Evolutionary conservation across 2,797 vertebrate genomes (phyloP).

Genomic region (Erithacus rubecula): DNA sequence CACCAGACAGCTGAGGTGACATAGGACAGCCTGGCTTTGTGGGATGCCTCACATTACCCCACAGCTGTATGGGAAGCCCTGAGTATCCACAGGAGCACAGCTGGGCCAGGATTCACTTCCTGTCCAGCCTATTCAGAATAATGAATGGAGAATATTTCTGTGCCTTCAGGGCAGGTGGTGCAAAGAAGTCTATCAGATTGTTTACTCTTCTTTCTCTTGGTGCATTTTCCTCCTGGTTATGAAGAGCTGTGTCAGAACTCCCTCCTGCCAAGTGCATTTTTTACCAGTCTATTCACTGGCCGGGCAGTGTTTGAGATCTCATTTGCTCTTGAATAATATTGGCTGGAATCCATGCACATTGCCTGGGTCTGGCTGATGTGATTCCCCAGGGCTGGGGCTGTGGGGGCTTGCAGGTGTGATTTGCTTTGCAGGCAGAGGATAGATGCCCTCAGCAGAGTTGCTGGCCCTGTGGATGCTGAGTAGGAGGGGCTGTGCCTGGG

Average conservation of each 20-base stretch:
- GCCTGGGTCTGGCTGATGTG: background rate
- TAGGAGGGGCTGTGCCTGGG: background rate
- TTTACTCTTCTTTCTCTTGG: background rate
- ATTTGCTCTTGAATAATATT: background rate
- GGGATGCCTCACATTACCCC: background rate
- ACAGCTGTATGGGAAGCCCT: background rate
- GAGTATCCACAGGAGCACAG: background rate
- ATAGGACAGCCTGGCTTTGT: background rate
- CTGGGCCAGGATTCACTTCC: background rate
- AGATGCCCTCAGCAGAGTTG: background rate
- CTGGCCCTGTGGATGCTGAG: background rate
- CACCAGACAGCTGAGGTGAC: background rate
- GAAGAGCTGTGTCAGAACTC: conserved; percentile 5
- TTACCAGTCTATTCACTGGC: background rate
- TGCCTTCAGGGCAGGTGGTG: background rate
- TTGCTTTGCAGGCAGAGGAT: conserved; percentile 23
- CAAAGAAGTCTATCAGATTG: background rate
- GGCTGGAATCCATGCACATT: background rate
- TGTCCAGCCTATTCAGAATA: background rate
- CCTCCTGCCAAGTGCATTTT: background rate
- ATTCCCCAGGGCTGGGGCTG: background rate
- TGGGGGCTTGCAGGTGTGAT: background rate
- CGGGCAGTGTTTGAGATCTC: background rate
- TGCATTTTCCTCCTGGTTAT: background rate
- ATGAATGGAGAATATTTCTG: background rate